phyloP scores from a whole-genome alignment of 1,140 invertebrate species.

The Aphelenchoides fujianensis region DNA sequence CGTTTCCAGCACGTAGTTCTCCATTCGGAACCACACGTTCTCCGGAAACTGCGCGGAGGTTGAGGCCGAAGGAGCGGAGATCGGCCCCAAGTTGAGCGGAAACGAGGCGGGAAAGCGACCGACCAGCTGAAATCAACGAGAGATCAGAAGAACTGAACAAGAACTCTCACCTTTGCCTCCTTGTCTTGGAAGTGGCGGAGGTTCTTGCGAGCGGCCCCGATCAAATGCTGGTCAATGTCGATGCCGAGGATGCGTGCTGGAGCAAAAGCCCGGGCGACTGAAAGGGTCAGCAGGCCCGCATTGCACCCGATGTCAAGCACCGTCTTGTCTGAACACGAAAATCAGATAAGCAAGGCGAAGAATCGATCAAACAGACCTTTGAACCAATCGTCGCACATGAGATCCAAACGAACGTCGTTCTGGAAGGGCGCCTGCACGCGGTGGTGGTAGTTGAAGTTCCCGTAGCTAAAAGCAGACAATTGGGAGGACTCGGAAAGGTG shows the following conservation, averaged over 20 bases:
- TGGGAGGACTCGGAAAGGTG: no score
- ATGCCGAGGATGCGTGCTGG: conserved; percentile 83
- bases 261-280: conserved; percentile 76
- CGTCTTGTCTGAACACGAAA: conserved; percentile 76
- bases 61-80: neutral
- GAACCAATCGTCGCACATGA: conserved; percentile 27
- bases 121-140: conserved; percentile 14
- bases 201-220: conserved; percentile 76
- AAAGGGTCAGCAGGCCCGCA: conserved; percentile 82
- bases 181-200: conserved; percentile 73
- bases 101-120: conserved; percentile 24
- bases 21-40: conserved; percentile 68
- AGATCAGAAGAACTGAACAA: neutral
- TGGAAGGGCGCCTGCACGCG: neutral
- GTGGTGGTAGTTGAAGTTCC: conserved; percentile 24
- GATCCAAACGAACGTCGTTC: conserved; percentile 13
- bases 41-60: conserved; percentile 31
- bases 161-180: conserved; percentile 47
- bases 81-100: conserved; percentile 18
- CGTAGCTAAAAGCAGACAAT: no score
- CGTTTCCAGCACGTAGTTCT: conserved; percentile 73
- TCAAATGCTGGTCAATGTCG: conserved; percentile 85
- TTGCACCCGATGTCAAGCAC: conserved; percentile 96
- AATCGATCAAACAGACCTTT: conserved; percentile 4
- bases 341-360: conserved; percentile 75